These are phyloP conservation scores for Neopipo cinnamomea DNA, from an alignment of 2,113 vertebrate genomes.

Conservation along the genomic window DNA sequence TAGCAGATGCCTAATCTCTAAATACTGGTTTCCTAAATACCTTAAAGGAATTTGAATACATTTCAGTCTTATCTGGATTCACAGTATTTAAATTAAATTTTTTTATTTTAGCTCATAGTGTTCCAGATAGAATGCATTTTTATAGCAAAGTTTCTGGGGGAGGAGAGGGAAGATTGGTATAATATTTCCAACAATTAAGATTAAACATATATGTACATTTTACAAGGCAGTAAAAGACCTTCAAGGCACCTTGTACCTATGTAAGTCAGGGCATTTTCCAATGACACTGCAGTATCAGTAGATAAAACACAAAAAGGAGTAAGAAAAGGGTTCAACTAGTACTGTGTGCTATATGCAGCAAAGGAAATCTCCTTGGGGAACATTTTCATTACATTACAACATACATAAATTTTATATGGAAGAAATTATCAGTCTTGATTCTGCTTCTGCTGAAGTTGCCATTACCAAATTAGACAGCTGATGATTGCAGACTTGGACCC, in stretches of 20 bases:
- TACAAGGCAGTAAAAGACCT: background rate
- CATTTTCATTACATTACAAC: conserved; percentile 24
- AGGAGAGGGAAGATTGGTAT: background rate
- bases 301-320: background rate
- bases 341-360: background rate
- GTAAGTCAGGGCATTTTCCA: background rate
- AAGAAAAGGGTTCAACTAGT: background rate
- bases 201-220: background rate
- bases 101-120: background rate
- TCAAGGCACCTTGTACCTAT: background rate
- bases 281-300: background rate
- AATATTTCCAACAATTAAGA: background rate
- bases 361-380: background rate
- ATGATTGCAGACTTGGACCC: conserved; percentile 26
- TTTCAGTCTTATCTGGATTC: background rate
- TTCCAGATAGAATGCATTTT: background rate
- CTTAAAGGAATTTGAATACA: background rate
- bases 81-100: background rate
- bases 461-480: conserved; percentile 45
- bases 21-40: background rate
- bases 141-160: background rate
- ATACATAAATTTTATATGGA: conserved; percentile 34
- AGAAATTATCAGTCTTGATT: conserved; percentile 19
- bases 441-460: conserved; percentile 29
- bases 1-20: background rate